Percentiles rank a stretch among this genome's conserved stretches.
phyloP scores from a whole-genome alignment of 2,113 vertebrate species.

The Fregata magnificens region DNA sequence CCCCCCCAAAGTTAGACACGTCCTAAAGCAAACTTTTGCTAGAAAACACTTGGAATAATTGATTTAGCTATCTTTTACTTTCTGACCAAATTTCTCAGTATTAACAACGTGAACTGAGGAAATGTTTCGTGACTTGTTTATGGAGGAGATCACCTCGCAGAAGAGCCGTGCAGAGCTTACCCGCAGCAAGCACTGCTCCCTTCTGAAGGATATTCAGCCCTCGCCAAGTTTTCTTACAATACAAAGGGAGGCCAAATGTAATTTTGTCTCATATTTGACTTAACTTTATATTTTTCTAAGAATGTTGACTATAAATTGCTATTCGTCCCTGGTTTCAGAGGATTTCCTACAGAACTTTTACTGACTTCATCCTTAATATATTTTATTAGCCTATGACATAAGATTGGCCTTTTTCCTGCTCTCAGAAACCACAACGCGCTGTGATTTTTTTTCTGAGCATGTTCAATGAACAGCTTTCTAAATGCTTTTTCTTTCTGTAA shows the following conservation, averaged over 20 bases:
- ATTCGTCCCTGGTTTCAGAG: background rate
- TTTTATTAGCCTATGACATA: constrained; percentile 42
- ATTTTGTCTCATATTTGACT: background rate
- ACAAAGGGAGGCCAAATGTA: background rate
- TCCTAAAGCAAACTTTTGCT: background rate
- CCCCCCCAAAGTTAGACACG: background rate
- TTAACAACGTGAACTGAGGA: background rate
- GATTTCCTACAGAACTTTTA: constrained; percentile 21
- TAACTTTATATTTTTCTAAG: background rate
- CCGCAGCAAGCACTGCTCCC: background rate
- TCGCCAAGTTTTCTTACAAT: background rate
- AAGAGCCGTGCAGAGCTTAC: background rate
- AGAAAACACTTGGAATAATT: background rate
- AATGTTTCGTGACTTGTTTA: background rate
- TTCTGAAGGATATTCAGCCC: background rate
- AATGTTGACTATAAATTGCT: background rate
- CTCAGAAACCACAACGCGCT: background rate
- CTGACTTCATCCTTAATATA: constrained; percentile 19
- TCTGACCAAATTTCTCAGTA: background rate
- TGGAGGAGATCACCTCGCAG: background rate
- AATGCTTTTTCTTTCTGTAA: background rate
- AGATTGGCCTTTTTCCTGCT: constrained; percentile 17
- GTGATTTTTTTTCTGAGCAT: background rate
- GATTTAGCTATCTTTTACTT: constrained; percentile 3
- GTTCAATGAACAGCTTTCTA: background rate